A percentile compares a stretch with the other conserved stretches of the same genome.
phyloP scores from a whole-genome alignment of 2,113 vertebrate genomes.

The Cololabis saira region DNA sequence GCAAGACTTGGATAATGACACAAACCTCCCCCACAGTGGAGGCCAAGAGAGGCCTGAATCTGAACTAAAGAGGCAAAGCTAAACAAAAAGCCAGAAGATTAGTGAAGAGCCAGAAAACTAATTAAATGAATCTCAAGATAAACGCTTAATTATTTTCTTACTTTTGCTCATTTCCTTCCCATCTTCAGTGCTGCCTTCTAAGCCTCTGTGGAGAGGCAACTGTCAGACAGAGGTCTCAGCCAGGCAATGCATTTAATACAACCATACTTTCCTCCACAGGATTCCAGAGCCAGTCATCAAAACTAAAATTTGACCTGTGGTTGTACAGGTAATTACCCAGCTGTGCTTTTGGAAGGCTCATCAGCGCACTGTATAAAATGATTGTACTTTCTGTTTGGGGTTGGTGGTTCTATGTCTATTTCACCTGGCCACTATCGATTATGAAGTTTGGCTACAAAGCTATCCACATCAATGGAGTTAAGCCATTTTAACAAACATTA shows the following conservation, averaged over 20 bases:
- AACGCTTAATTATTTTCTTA: conserved; percentile 72
- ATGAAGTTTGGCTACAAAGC: too few species aligned
- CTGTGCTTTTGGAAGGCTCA: neutral
- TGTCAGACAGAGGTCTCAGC: conserved; percentile 36
- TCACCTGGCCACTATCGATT: too few species aligned
- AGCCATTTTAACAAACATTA: too few species aligned
- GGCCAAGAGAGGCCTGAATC: conserved; percentile 49
- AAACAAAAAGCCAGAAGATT: conserved; percentile 68
- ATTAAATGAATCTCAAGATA: conserved; percentile 75
- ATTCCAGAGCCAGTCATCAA: too few species aligned
- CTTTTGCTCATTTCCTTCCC: conserved; percentile 48
- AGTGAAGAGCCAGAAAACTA: conserved; percentile 69
- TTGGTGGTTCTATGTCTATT: too few species aligned
- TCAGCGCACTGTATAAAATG: too few species aligned
- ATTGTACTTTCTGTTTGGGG: too few species aligned
- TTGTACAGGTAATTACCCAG: neutral
- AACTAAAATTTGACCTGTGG: conserved; percentile 3
- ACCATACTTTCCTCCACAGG: conserved; percentile 5
- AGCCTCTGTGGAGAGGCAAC: conserved; percentile 14
- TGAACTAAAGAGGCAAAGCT: conserved; percentile 61
- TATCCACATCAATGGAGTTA: too few species aligned
- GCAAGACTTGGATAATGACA: conserved; percentile 50
- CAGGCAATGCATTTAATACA: too few species aligned
- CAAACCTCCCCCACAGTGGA: conserved; percentile 33
- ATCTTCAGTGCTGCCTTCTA: conserved; percentile 45